Conservation (phyloP, 2,888 invertebrate species). For the Rapana venosa region DNA sequence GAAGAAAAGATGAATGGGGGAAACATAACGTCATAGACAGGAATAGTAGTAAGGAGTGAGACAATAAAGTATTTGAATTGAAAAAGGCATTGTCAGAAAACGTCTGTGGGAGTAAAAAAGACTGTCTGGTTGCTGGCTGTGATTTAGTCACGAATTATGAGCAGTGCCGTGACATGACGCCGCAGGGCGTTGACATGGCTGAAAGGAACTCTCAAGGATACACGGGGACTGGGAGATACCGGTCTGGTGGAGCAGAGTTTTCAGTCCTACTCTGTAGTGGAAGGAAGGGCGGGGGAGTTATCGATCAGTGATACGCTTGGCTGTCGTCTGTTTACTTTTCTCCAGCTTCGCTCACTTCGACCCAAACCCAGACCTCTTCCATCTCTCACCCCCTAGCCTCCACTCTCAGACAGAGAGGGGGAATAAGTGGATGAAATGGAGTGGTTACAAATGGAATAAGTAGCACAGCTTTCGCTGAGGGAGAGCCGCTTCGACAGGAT, state of each 20-base stretch:
- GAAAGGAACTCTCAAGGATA: background rate
- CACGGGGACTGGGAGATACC: background rate
- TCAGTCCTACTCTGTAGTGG: background rate
- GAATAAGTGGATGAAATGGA: constrained; percentile 26
- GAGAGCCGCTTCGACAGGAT: constrained; percentile 11
- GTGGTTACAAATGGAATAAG: constrained; percentile 30
- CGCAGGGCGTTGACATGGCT: background rate
- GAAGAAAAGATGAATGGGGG: background rate
- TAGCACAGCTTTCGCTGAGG: constrained; percentile 15
- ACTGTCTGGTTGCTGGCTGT: too few relatives aligned
- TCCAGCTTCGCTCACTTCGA: background rate
- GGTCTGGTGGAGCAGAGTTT: background rate
- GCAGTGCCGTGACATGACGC: background rate
- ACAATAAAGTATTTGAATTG: too few relatives aligned
- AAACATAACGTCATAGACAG: background rate
- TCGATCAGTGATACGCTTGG: constrained; percentile 21
- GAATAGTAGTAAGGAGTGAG: too few relatives aligned
- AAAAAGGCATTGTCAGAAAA: too few relatives aligned
- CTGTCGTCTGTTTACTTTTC: constrained; percentile 24
- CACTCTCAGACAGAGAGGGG: background rate
- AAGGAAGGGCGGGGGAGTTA: background rate
- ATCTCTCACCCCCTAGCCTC: background rate
- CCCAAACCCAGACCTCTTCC: background rate
- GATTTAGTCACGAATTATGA: too few relatives aligned
- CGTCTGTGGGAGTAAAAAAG: too few relatives aligned